phyloP scores from a whole-genome alignment of 2,797 vertebrate species.

The Pristis pectinata region DNA sequence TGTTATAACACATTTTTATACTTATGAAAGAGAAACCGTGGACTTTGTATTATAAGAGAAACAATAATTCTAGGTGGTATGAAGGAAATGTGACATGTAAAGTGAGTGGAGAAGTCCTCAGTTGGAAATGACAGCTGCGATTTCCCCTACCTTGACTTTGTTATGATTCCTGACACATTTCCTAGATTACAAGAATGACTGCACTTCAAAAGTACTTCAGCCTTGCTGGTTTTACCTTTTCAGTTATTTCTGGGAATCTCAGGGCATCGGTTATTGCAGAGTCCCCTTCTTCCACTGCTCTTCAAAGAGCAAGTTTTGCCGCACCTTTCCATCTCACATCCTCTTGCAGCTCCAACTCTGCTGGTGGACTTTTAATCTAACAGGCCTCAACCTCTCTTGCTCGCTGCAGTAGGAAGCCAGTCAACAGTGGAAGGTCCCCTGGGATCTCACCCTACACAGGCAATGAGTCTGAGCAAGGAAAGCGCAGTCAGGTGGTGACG shows the following conservation, averaged over 20 bases:
- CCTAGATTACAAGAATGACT: no score
- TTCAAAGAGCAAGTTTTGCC: background rate
- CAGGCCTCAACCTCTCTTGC: no score
- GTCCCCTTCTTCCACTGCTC: background rate
- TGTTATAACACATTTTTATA: background rate
- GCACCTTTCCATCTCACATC: background rate
- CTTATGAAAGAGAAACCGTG: background rate
- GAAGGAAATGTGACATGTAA: background rate
- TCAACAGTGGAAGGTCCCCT: no score
- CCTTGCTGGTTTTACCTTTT: background rate
- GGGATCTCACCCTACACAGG: no score
- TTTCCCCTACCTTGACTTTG: background rate
- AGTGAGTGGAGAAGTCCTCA: background rate
- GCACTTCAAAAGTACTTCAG: no score
- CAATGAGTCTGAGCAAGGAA: no score
- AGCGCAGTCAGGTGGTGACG: no score
- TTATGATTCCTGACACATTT: background rate
- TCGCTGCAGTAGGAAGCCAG: no score
- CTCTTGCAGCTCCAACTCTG: background rate
- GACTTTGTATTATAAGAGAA: background rate
- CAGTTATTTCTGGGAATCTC: background rate
- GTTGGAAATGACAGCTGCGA: background rate
- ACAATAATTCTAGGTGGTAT: background rate
- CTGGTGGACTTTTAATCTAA: no score
- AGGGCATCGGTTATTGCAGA: background rate